A percentile compares a stretch with the other conserved stretches of the same genome.
Evolutionary conservation across 2,113 vertebrate species (phyloP).

Genomic region (Holacanthus passer): DNA sequence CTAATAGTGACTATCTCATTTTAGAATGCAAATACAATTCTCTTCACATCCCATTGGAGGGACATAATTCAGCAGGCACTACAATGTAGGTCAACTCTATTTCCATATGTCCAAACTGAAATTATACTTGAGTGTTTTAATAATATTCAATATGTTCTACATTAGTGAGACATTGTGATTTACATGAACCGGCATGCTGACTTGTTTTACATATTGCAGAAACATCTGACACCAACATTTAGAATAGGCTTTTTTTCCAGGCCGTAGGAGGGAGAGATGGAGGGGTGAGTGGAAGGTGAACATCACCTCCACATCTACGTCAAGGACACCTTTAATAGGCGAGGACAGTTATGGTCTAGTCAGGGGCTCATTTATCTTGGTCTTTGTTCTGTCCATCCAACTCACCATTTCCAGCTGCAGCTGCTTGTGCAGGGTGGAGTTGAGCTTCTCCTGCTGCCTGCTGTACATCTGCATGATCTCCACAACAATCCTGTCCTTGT

Average conservation of each 20-base stretch:
- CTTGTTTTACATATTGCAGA: constrained; percentile 2
- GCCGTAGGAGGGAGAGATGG: neutral
- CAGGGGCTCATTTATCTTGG: constrained; percentile 41
- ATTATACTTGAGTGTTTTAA: constrained; percentile 10
- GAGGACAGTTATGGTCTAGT: constrained; percentile 24
- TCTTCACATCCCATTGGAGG: constrained; percentile 1
- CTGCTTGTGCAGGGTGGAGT: constrained; percentile 93
- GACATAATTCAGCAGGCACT: neutral
- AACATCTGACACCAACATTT: constrained; percentile 16
- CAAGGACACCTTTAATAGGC: constrained; percentile 57
- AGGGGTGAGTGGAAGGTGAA: constrained; percentile 41
- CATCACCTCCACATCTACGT: constrained; percentile 42
- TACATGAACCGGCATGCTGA: constrained; percentile 12
- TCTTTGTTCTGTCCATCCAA: constrained; percentile 20
- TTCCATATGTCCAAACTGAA: constrained; percentile 19
- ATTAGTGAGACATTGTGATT: constrained; percentile 7
- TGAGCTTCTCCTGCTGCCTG: constrained; percentile 95
- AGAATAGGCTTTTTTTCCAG: neutral
- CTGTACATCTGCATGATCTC: constrained; percentile 97
- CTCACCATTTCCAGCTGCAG: constrained; percentile 96
- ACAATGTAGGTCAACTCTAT: constrained; percentile 17
- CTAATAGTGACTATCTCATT: neutral
- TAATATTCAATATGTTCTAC: neutral
- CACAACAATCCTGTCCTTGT: constrained; percentile 96
- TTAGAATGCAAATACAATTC: constrained; percentile 11